Percentiles rank a stretch among this genome's conserved stretches.
phyloP scores from a whole-genome alignment of 2,888 invertebrate species.

The Deilephila porcellus region DNA sequence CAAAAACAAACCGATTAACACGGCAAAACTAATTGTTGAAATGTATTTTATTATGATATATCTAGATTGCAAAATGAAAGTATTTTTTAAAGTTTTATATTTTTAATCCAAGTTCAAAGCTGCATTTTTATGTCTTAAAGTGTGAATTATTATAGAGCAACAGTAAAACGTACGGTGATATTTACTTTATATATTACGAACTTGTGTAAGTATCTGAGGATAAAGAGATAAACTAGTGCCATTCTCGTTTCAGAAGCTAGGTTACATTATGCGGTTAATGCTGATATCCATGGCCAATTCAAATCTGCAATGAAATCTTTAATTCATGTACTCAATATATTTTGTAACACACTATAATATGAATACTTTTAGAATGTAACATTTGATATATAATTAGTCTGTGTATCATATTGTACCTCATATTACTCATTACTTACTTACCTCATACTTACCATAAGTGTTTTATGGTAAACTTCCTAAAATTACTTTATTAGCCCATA shows the following conservation, averaged over 20 bases:
- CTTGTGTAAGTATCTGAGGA: constrained; percentile 4
- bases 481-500: too few species aligned
- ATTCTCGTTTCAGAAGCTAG: constrained; percentile 22
- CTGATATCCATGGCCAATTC: constrained; percentile 10
- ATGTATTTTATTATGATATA: too few species aligned
- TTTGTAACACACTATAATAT: neutral
- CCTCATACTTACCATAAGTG: too few species aligned
- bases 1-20: too few species aligned
- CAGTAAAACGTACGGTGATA: neutral
- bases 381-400: neutral
- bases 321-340: constrained; percentile 18
- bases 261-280: neutral
- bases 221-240: neutral
- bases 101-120: too few species aligned
- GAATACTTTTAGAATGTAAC: neutral
- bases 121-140: neutral
- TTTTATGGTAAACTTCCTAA: too few species aligned
- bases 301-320: constrained; percentile 17
- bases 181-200: neutral
- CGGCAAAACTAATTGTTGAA: too few species aligned
- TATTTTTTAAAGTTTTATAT: too few species aligned
- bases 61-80: too few species aligned
- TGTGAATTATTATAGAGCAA: neutral
- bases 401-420: neutral
- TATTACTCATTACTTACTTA: too few species aligned